Evolutionary conservation across 2,888 invertebrate species (phyloP).

Genomic region (Megastigmus dorsalis): DNA sequence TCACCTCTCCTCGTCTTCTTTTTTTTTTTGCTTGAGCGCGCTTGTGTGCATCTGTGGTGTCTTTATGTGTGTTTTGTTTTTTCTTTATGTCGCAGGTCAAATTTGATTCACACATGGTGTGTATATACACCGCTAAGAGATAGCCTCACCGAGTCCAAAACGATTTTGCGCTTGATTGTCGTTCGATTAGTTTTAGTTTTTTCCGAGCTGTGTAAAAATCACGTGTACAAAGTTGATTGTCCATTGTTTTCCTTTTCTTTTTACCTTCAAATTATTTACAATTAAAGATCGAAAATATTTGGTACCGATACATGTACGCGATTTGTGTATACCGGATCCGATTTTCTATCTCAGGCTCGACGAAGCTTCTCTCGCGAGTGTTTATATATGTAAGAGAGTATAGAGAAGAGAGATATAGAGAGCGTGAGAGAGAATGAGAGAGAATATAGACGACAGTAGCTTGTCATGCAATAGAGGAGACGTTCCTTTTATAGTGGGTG

Average conservation of each 20-base stretch:
- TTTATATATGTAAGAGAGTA: slow-evolving; percentile 38
- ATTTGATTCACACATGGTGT: slow-evolving; percentile 39
- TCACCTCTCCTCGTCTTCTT: slow-evolving; percentile 29
- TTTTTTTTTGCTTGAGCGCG: slow-evolving; percentile 31
- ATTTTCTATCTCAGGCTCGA: slow-evolving; percentile 18
- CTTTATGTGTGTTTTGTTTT: slow-evolving; percentile 16
- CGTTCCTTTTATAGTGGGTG: slow-evolving; percentile 14
- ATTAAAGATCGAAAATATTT: background rate
- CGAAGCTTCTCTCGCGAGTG: slow-evolving; percentile 23
- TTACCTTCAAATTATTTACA: background rate
- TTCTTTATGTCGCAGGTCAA: slow-evolving; percentile 29
- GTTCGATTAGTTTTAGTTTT: background rate
- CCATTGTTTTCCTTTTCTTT: background rate
- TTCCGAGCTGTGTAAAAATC: background rate
- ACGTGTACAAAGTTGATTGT: background rate
- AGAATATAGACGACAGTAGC: slow-evolving; percentile 43
- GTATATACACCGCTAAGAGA: slow-evolving; percentile 27
- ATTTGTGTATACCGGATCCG: background rate
- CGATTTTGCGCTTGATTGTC: too few species aligned
- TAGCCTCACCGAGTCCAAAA: slow-evolving; percentile 26
- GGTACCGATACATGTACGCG: background rate
- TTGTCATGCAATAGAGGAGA: slow-evolving; percentile 48
- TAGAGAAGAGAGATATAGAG: slow-evolving; percentile 31
- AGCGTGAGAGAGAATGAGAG: slow-evolving; percentile 46
- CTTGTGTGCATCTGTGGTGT: slow-evolving; percentile 42